Evolutionary conservation across 2,797 vertebrate genomes (phyloP).

Genomic region (Mormyrops boulengeri): DNA sequence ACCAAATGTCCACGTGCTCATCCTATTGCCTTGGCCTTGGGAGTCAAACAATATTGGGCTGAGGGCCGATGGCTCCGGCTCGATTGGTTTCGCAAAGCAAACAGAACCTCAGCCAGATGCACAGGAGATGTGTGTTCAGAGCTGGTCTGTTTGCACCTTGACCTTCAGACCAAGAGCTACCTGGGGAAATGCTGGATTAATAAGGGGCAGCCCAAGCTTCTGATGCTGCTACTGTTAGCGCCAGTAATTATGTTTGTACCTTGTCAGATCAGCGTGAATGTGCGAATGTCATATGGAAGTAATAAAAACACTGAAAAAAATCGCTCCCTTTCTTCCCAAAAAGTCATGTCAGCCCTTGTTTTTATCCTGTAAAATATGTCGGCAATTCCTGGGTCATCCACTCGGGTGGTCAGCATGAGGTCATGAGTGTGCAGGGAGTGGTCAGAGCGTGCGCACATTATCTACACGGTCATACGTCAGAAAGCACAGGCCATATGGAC

Average conservation of each 20-base stretch:
- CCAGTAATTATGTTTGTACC: slow-evolving; percentile 1
- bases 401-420: neutral
- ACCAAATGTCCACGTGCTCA: neutral
- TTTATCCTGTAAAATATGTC: neutral
- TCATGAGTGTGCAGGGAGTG: neutral
- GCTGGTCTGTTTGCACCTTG: slow-evolving; percentile 35
- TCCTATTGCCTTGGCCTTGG: neutral
- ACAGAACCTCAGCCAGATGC: slow-evolving; percentile 27
- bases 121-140: slow-evolving; percentile 29
- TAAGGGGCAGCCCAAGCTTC: slow-evolving; percentile 6
- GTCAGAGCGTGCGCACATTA: neutral
- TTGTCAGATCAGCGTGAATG: neutral
- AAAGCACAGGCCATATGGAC: neutral
- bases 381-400: neutral
- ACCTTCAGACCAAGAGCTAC: slow-evolving; percentile 42
- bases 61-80: neutral
- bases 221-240: neutral
- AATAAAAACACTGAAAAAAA: neutral
- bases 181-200: slow-evolving; percentile 62
- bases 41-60: neutral
- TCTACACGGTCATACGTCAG: neutral
- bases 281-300: neutral
- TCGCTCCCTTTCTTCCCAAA: neutral
- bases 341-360: neutral
- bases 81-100: slow-evolving; percentile 32